A percentile compares a stretch with the other conserved stretches of the same genome.
phyloP scores from a whole-genome alignment of 2,797 vertebrate genomes.

The Helicolenus hilgendorfi region DNA sequence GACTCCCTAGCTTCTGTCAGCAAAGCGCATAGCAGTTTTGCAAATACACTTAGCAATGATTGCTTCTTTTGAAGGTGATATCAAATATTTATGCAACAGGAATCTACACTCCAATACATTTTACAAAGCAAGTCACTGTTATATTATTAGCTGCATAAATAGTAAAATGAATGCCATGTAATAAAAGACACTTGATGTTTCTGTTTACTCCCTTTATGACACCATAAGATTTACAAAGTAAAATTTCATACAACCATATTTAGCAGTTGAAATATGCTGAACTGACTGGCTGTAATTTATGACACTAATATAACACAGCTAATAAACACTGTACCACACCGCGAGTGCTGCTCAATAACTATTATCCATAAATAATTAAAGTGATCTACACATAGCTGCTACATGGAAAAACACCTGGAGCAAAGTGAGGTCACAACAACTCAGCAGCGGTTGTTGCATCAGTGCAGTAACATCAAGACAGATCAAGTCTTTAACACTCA shows the following conservation, averaged over 20 bases:
- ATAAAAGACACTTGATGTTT: slow-evolving; percentile 9
- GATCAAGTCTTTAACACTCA: slow-evolving; percentile 25
- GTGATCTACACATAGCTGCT: slow-evolving; percentile 26
- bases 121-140: slow-evolving; percentile 32
- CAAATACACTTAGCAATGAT: slow-evolving; percentile 64
- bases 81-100: slow-evolving; percentile 68
- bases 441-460: slow-evolving; percentile 17
- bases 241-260: neutral
- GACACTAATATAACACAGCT: neutral
- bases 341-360: slow-evolving; percentile 13
- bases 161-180: neutral
- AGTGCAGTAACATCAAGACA: slow-evolving; percentile 20
- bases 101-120: slow-evolving; percentile 49
- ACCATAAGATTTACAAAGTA: neutral
- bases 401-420: slow-evolving; percentile 22
- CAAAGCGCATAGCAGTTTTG: slow-evolving; percentile 31
- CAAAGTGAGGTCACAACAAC: slow-evolving; percentile 8
- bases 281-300: slow-evolving; percentile 2
- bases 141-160: slow-evolving; percentile 34
- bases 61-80: slow-evolving; percentile 56
- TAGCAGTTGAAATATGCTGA: neutral
- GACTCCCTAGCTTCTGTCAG: slow-evolving; percentile 48
- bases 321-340: slow-evolving; percentile 34
- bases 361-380: slow-evolving; percentile 58
- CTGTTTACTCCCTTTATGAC: neutral